Base-by-base conservation (phyloP, 1,140 invertebrate genomes). In the Nephila pilipes region DNA sequence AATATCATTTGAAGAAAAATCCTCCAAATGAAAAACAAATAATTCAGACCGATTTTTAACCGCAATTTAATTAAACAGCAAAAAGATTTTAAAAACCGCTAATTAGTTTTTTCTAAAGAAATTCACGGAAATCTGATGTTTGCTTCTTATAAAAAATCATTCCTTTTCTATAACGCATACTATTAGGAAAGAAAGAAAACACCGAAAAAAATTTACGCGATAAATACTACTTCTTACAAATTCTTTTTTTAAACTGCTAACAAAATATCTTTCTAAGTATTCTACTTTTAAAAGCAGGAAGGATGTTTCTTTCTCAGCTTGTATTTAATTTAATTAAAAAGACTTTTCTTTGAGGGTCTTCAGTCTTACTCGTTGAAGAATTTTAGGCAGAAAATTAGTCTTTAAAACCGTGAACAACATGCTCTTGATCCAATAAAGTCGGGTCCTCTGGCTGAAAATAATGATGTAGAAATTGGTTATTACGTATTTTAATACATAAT, bases 51-150 rank as follows among this genome's bases (percentile, higher is more conserved):
- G 29, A 75, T 14, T 75, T 75, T 75, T 75, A 75, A 75, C 69
- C 69, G 20, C 69, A 75, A 75, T 75, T 75, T 75, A 75, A 75
- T 75, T 75, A 75, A 32, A 29, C 25, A 75, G 20, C 69, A 36
- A 36, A 20, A 65, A 65, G 25, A 65, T 25, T 18, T 25, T 75
- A 1, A 46, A 46, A 46, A 46, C 6, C 6, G 18, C 69, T 75
- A 75, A 75, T 75, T 75, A 75, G n/a, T 5, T 75, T 75, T 75
- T 75, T 75, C 32, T 36, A 4, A 36, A 32, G 3, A 6, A 29
- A 32, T 75, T 75, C 69, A 14, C 29, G 29, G 32, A 75, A 75
- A 32, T 75, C 69, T 75, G 32, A 75, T 75, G 69, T 75, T 75
- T 75, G 32, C 29, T 29, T 75, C 36, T 36, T 75, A 75, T 32